Evolutionary conservation across 2,888 invertebrate genomes (phyloP), one percentile per base, ranked within the genome.

Genomic region (Cheilosia vernalis): DNA sequence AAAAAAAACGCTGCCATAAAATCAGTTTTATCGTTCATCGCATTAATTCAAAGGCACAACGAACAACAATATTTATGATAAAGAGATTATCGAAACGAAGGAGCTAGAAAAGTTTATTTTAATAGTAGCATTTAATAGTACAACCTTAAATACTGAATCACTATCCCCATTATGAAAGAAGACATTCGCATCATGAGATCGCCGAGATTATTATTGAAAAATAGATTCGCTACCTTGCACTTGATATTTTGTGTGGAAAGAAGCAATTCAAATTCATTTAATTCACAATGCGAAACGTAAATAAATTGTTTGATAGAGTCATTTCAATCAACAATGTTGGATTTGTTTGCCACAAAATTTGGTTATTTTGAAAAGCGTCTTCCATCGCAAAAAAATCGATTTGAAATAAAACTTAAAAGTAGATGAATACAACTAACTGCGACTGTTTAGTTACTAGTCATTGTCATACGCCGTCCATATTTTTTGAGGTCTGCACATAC

Each of bases 81-180:
- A 51, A 60, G 19, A 37, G 24, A 55, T 44, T 37, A 0, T 17
- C 10, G 21, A 33, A 42, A 21, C 4, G 33, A 24, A 69, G 17
- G 44, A 27, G 17, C 47, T 17, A 37, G 9, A 17, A 10, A 58
- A 49, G 19, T 61, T 42, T 61, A 61, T 61, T 61, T 51, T 44
- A 49, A 70, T 58, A 24, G 19, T 30, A 30, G 13, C 21, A 13
- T 37, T 30, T 9, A 30, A 30, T 30, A 30, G 7, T 37, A 60
- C 58, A 51, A 76, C 66, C 51, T 60, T 60, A 30, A 10, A 5
- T n/a, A 51, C 30, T 76, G 76, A 60, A 24, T 67, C 76, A 76
- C 4, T n/a, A n/a, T n/a, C 37, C 47, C 40, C 30, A 30, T 49
- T 66, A 53, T 19, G 51, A 60, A 51, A 58, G 27, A 37, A 49